Percentiles rank a stretch among this genome's conserved stretches.
phyloP scores from a whole-genome alignment of 1,140 invertebrate genomes.

The Leucophenga varia region DNA sequence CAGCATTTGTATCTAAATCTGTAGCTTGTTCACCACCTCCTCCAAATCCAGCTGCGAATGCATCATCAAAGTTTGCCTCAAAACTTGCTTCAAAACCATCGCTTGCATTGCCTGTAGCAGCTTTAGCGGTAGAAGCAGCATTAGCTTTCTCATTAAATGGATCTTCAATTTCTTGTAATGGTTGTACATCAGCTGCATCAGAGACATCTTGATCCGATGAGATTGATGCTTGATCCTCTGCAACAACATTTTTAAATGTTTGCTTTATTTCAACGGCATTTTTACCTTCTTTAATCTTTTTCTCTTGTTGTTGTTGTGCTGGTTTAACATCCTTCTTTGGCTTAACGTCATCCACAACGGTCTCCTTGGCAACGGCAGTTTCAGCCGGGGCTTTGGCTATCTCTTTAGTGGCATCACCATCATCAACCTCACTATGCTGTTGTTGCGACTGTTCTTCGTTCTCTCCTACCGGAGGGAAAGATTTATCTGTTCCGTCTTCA shows the following conservation, averaged over 20 bases:
- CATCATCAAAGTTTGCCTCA: slow-evolving; percentile 55
- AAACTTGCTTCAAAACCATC: slow-evolving; percentile 47
- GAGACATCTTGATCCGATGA: slow-evolving; percentile 35
- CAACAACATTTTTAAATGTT: slow-evolving; percentile 2
- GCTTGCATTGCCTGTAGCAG: slow-evolving; percentile 33
- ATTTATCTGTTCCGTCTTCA: slow-evolving; percentile 65
- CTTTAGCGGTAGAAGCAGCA: slow-evolving; percentile 31
- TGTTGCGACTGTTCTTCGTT: slow-evolving; percentile 27
- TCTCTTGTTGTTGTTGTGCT: slow-evolving; percentile 53
- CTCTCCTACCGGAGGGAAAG: slow-evolving; percentile 55
- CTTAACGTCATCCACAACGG: slow-evolving; percentile 45
- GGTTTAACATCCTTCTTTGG: slow-evolving; percentile 56
- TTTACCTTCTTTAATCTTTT: slow-evolving; percentile 35
- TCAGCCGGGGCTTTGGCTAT: slow-evolving; percentile 14
- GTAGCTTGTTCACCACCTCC: slow-evolving; percentile 42
- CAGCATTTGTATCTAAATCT: slow-evolving; percentile 35
- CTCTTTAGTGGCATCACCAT: slow-evolving; percentile 13
- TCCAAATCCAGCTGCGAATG: slow-evolving; percentile 35
- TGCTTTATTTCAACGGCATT: not conserved
- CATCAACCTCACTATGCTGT: slow-evolving; percentile 1
- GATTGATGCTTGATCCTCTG: slow-evolving; percentile 42
- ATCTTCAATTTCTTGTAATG: slow-evolving; percentile 42
- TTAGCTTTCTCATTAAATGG: slow-evolving; percentile 46
- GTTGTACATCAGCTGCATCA: slow-evolving; percentile 27
- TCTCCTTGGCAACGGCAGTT: slow-evolving; percentile 34